Base-by-base conservation (phyloP, 2,113 vertebrate species). In the Polypterus bichir region DNA sequence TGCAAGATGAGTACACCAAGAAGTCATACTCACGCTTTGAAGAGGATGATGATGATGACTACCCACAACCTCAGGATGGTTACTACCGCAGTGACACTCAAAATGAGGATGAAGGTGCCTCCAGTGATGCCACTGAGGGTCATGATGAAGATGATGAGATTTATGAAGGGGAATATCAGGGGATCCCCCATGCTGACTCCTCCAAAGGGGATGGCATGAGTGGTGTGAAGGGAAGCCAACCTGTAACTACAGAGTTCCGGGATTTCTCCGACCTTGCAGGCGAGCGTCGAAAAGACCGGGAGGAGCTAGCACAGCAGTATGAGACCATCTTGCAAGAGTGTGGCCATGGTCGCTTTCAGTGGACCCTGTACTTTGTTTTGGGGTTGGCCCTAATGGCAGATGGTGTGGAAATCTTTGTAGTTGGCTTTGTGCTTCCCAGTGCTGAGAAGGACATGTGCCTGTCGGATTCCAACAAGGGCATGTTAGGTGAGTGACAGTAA, bases 381-480 rank as follows among this genome's bases (percentile, higher is more conserved):
- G 95, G 94, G 27, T 77, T 98, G 81, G 94, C 94, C 0, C 83
- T 98, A 62, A 98, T 98, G 94, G 95, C 95, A 0, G 95, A 98
- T 0, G 95, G 94, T 0, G 95, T 97, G 5, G 94, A 98, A 80
- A 81, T 97, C 79, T 98, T 98, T 3, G 95, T 98, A 74, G 95
- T 98, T 53, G 95, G 94, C 68, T 98, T 98, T 0, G 95, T 98
- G 62, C 78, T 98, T 54, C 94, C 95, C 73, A 95, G 92, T 1
- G 94, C 95, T 0, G 92, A 98, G 82, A 95, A 94, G 75, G 95
- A 98, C 74, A 97, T 98, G 95, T 98, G 95, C 76, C 81, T 98
- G 59, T 98, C 95, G 0, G 93, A 97, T 77, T 94, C 93, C 72
- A 98, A 97, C 83, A 98, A 94, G 75, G 94, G 95, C 72, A 97